phyloP scores from a whole-genome alignment of 2,888 invertebrate species.

The Agrotis puta region DNA sequence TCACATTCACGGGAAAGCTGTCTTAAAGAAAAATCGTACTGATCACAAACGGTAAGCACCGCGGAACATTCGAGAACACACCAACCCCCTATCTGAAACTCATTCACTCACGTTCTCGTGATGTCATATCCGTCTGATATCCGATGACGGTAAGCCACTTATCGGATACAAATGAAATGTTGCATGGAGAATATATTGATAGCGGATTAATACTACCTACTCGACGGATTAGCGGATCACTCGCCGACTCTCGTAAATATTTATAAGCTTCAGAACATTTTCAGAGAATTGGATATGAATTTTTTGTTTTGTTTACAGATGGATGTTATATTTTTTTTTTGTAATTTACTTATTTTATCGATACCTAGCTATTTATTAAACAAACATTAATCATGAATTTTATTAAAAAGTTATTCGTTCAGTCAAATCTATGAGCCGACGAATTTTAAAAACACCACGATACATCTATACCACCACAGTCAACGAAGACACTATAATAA shows the following conservation, averaged over 20 bases:
- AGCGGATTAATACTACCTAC: constrained; percentile 61
- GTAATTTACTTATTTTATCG: constrained; percentile 27
- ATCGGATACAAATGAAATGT: constrained; percentile 64
- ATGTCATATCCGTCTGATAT: constrained; percentile 60
- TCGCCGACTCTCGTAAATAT: constrained; percentile 58
- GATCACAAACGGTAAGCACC: constrained; percentile 1
- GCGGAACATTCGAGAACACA: neutral
- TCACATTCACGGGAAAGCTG: neutral
- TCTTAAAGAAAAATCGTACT: constrained; percentile 2
- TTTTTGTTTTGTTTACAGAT: constrained; percentile 33
- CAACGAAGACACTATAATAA: constrained; percentile 32
- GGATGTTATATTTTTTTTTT: constrained; percentile 27
- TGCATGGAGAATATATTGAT: constrained; percentile 58
- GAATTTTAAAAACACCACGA: neutral
- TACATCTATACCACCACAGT: neutral
- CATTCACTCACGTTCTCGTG: constrained; percentile 45
- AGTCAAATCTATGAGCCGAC: no score
- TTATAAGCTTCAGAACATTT: constrained; percentile 54
- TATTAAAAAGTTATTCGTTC: neutral
- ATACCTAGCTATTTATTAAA: constrained; percentile 22
- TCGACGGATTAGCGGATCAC: constrained; percentile 57
- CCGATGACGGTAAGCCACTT: constrained; percentile 60
- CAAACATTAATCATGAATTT: constrained; percentile 8
- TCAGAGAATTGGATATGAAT: constrained; percentile 39
- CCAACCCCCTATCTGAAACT: constrained; percentile 32